Conservation (phyloP, 2,888 invertebrate species). For the Thera obeliscata region DNA sequence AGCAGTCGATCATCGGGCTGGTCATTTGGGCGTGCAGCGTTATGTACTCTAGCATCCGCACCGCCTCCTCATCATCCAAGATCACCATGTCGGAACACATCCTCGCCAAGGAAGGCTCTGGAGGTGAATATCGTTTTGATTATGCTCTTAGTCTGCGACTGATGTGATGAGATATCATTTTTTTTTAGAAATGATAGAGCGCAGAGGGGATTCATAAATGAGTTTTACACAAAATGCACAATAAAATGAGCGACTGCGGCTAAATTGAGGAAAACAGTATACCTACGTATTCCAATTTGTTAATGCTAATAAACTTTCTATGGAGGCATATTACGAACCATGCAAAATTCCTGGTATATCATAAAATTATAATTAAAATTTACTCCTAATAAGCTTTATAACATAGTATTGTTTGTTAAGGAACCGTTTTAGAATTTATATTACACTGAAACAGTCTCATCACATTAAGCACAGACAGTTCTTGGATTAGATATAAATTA, state of each 20-base stretch:
- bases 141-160: slow-evolving; percentile 20
- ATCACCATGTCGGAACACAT: slow-evolving; percentile 94
- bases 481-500: background rate
- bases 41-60: slow-evolving; percentile 97
- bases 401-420: background rate
- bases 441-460: background rate
- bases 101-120: slow-evolving; percentile 88
- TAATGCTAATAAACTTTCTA: no score
- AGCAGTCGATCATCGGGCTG: slow-evolving; percentile 96
- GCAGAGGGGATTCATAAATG: no score
- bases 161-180: slow-evolving; percentile 18
- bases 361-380: no score
- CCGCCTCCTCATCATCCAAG: slow-evolving; percentile 96
- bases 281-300: no score
- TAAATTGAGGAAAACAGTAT: no score
- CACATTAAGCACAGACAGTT: slow-evolving; percentile 4
- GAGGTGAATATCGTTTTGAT: slow-evolving; percentile 80
- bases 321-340: no score
- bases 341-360: no score
- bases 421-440: background rate
- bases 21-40: slow-evolving; percentile 97
- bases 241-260: no score
- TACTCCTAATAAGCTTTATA: no score
- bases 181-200: background rate
- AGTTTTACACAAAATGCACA: no score